Base-by-base conservation (phyloP, 2,888 invertebrate genomes). In the Parnassius glacialis region DNA sequence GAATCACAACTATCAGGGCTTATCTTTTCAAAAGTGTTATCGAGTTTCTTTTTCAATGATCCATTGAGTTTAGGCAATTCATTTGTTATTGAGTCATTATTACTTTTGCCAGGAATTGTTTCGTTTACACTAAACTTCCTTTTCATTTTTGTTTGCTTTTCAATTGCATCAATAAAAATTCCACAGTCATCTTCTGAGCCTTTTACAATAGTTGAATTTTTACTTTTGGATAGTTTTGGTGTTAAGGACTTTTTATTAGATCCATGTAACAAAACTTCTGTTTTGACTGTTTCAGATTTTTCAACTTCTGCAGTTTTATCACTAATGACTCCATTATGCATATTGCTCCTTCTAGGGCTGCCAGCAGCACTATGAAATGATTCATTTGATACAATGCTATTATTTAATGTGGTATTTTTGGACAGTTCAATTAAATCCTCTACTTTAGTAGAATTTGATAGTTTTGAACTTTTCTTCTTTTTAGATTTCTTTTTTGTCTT, bases 341-440 rank as follows among this genome's bases (percentile, higher is more conserved):
- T 64, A 0, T 55, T n/a, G 45, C 9, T 20, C 7, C 9, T 20
- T 2, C 2, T 13, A 11, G 83, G 84, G 73, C 87, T 89, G 80
- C 82, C 84, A 3, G 83, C 81, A 82, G 88, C 88, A 65, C 87
- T 89, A 63, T 88, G 82, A 60, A 83, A 88, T 13, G 89, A 88
- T 43, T 88, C 87, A n/a, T 70, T 57, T 10, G 87, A 87, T 42
- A 69, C 68, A 60, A 73, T 74, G 57, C 77, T 80, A 47, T 70
- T 74, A 61, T 83, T 80, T 5, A 74, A 43, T 16, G 56, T 44
- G 13, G 56, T 59, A 43, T 41, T 64, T 41, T 64, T 69, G 53
- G 64, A 57, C 20, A 57, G 20, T 34, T 64, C 64, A 52, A 5
- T 13, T n/a, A 67, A 61, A 57, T 75, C 72, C 52, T 81, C 75